Percentiles rank a stretch among this genome's conserved stretches.
These are phyloP conservation scores for Sacculina carcini DNA, from an alignment of 2,888 invertebrate genomes.

Conservation along the genomic window DNA sequence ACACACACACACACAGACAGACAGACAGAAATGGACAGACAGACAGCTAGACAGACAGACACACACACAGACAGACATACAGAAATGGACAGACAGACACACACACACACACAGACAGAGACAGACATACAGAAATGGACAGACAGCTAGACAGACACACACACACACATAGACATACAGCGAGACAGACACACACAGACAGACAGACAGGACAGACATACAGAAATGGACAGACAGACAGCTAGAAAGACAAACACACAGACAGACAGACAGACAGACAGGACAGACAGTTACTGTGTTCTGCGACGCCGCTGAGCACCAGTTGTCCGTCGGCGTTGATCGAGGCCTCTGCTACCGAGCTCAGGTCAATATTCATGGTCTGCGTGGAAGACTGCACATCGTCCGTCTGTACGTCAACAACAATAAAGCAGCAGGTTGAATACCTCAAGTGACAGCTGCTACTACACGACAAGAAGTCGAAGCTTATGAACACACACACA, in stretches of 20 bases:
- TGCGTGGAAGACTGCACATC: constrained; percentile 17
- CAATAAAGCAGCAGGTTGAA: too few species aligned
- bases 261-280: neutral
- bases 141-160: neutral
- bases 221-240: neutral
- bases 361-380: constrained; percentile 54
- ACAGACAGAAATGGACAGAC: too few species aligned
- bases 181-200: neutral
- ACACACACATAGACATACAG: neutral
- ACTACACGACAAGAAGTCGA: too few species aligned
- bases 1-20: neutral
- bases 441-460: neutral
- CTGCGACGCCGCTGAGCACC: constrained; percentile 50
- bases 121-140: too few species aligned
- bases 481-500: too few species aligned
- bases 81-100: too few species aligned
- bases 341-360: constrained; percentile 65
- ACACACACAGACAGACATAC: too few species aligned
- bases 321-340: constrained; percentile 79
- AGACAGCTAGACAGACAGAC: neutral
- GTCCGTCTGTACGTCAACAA: too few species aligned
- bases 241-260: neutral
- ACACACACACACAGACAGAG: too few species aligned
- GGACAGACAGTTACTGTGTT: neutral
- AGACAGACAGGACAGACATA: neutral